phyloP scores from a whole-genome alignment of 2,888 invertebrate species.

The Chesias legatella region DNA sequence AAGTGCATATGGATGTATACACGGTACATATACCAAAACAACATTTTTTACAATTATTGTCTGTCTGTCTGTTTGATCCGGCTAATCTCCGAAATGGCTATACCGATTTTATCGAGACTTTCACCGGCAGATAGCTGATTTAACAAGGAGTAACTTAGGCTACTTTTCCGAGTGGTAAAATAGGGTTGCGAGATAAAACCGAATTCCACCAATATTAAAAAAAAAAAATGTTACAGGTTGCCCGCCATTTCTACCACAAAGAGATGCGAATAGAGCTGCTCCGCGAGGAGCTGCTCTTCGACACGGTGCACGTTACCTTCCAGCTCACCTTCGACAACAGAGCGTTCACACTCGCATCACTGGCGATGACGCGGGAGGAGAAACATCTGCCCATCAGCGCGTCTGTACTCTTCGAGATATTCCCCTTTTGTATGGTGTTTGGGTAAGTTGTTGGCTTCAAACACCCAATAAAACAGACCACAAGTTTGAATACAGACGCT shows the following conservation, averaged over 20 bases:
- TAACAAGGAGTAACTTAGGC: too few species aligned
- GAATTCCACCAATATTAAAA: not conserved
- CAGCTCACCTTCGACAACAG: constrained; percentile 96
- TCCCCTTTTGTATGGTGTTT: constrained; percentile 98
- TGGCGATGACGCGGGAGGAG: constrained; percentile 92
- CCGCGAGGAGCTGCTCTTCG: constrained; percentile 91
- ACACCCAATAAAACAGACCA: too few species aligned
- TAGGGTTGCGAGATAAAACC: too few species aligned
- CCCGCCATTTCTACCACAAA: constrained; percentile 95
- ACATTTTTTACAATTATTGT: too few species aligned
- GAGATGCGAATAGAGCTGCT: constrained; percentile 95
- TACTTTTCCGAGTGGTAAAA: too few species aligned
- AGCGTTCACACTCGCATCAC: constrained; percentile 90
- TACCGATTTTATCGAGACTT: too few species aligned
- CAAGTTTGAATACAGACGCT: too few species aligned
- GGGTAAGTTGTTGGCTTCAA: constrained; percentile 81
- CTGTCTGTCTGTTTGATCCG: too few species aligned
- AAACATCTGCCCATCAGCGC: constrained; percentile 94
- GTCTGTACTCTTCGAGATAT: constrained; percentile 95
- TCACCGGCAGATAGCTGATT: too few species aligned
- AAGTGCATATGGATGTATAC: too few species aligned
- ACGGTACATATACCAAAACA: too few species aligned
- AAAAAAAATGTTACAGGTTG: constrained; percentile 82
- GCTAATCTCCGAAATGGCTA: too few species aligned
- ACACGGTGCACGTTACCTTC: constrained; percentile 96